phyloP scores from a whole-genome alignment of 2,113 vertebrate genomes.

The Cavia porcellus region DNA sequence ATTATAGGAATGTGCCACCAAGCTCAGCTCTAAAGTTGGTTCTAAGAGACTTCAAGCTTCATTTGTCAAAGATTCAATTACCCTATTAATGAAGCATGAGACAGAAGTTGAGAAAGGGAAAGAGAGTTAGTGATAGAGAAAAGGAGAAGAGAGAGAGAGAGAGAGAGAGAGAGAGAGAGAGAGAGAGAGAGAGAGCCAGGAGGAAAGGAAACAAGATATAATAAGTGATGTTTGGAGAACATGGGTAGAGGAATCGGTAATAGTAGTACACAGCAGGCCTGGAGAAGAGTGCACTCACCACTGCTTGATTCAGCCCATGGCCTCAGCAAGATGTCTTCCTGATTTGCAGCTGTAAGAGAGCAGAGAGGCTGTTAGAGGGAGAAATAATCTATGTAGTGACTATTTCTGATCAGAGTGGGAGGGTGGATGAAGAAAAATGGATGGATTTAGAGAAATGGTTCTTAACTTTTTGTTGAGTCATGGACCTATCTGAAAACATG shows the following conservation, averaged over 20 bases:
- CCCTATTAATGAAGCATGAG: conserved; percentile 58
- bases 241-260: background rate
- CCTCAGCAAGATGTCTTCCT: background rate
- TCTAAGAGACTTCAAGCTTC: conserved; percentile 61
- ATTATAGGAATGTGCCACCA: background rate
- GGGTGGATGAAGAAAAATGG: conserved; percentile 8
- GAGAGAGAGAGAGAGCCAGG: background rate
- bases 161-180: background rate
- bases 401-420: conserved; percentile 49
- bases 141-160: background rate
- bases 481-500: conserved; percentile 51
- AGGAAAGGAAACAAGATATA: background rate
- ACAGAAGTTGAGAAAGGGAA: conserved; percentile 43
- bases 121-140: background rate
- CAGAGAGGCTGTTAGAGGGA: background rate
- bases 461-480: conserved; percentile 56
- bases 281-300: background rate
- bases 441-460: conserved; percentile 24
- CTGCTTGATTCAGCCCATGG: background rate
- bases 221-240: conserved; percentile 24
- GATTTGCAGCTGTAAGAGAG: background rate
- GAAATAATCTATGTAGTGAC: conserved; percentile 35
- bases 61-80: conserved; percentile 52
- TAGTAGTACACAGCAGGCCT: background rate
- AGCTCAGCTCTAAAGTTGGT: conserved; percentile 4